Conservation (phyloP, 2,888 invertebrate genomes). For the Leucophora obtusa region DNA sequence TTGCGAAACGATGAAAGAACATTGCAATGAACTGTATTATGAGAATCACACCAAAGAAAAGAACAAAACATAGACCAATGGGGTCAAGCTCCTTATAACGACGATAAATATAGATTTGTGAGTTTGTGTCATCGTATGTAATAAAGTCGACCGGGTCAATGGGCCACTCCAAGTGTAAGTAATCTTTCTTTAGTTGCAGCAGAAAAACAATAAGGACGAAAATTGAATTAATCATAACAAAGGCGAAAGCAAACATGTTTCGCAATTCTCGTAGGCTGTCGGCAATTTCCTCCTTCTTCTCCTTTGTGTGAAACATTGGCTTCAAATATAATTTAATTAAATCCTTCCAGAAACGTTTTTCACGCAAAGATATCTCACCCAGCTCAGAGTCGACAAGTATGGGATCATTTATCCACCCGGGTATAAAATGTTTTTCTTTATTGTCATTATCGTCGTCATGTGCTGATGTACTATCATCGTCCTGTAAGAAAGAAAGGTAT, state of each 20-base stretch:
- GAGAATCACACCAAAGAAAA: conserved; percentile 85
- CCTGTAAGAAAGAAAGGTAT: conserved; percentile 28
- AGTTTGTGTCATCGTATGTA: conserved; percentile 78
- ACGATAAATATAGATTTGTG: conserved; percentile 80
- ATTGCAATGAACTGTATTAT: conserved; percentile 86
- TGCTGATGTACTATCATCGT: conserved; percentile 43
- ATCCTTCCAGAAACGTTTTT: conserved; percentile 88
- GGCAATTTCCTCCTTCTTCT: conserved; percentile 79
- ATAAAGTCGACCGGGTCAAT: conserved; percentile 81
- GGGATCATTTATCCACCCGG: conserved; percentile 85
- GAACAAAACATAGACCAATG: conserved; percentile 86
- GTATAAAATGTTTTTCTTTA: conserved; percentile 68
- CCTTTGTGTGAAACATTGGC: conserved; percentile 84
- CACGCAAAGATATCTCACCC: conserved; percentile 83
- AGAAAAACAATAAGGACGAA: conserved; percentile 87
- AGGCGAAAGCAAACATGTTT: conserved; percentile 84
- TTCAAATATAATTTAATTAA: conserved; percentile 87
- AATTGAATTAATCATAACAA: conserved; percentile 87
- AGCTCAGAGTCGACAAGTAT: conserved; percentile 83
- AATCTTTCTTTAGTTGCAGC: conserved; percentile 86
- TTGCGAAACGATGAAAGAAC: conserved; percentile 87
- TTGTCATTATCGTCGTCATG: conserved; percentile 40
- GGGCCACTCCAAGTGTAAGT: conserved; percentile 85
- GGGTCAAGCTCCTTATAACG: conserved; percentile 85
- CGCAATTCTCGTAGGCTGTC: conserved; percentile 79